These are phyloP conservation scores for Pipa parva DNA, from an alignment of 2,113 vertebrate species.

Conservation along the genomic window DNA sequence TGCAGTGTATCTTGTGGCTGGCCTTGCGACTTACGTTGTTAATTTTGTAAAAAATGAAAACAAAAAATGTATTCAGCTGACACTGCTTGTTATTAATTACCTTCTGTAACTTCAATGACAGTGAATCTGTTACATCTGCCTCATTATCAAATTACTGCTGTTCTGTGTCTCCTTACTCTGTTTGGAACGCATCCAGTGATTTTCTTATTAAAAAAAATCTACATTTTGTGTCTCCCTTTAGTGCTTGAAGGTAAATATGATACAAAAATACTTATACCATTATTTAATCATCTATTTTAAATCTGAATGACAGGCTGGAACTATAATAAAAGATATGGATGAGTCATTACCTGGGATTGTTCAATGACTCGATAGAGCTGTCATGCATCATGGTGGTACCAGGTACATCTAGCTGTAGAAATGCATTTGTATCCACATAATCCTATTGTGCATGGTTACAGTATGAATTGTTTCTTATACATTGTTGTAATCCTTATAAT, in stretches of 20 bases:
- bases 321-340: too few relatives aligned
- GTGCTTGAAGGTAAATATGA: not conserved
- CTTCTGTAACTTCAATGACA: conserved; percentile 3
- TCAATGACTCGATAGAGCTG: too few relatives aligned
- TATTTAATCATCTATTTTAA: too few relatives aligned
- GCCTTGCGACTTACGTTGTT: too few relatives aligned
- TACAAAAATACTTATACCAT: not conserved
- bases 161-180: not conserved
- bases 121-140: not conserved
- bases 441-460: too few relatives aligned
- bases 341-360: too few relatives aligned
- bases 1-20: not conserved
- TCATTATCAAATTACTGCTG: conserved; percentile 11
- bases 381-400: too few relatives aligned
- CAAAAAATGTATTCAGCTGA: not conserved
- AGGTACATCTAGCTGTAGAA: too few relatives aligned
- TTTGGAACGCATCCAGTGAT: not conserved
- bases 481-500: too few relatives aligned
- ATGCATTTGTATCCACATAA: too few relatives aligned
- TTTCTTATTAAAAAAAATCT: not conserved
- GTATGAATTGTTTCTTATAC: too few relatives aligned
- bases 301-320: too few relatives aligned
- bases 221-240: not conserved
- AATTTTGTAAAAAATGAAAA: not conserved
- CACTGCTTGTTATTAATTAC: not conserved